Percentiles rank a stretch among this genome's conserved stretches.
phyloP scores from a whole-genome alignment of 2,113 vertebrate species.

The Tupaia tana region DNA sequence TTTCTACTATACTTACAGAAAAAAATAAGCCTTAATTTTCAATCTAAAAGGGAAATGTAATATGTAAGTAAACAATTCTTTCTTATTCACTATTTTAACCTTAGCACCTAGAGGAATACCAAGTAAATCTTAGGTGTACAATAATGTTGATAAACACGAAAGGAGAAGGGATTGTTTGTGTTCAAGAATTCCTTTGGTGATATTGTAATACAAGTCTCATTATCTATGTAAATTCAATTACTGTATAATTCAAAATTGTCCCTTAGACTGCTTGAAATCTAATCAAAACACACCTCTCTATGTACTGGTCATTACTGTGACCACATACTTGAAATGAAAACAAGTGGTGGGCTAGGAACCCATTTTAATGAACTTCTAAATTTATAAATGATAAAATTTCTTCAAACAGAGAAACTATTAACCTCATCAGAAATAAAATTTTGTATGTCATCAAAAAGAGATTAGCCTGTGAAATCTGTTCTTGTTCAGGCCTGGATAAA shows the following conservation, averaged over 20 bases:
- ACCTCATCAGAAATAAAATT: background rate
- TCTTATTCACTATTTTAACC: background rate
- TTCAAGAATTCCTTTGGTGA: background rate
- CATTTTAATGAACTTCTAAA: background rate
- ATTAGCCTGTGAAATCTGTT: background rate
- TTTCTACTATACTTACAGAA: background rate
- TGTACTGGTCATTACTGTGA: background rate
- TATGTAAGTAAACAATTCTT: background rate
- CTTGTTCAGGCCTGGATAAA: background rate
- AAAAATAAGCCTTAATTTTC: background rate
- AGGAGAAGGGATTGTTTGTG: background rate
- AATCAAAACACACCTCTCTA: background rate
- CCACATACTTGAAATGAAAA: background rate
- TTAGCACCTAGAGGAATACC: background rate
- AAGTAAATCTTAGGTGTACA: background rate
- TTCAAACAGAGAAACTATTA: background rate
- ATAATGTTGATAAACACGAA: background rate
- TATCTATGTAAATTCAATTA: background rate
- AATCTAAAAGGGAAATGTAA: background rate
- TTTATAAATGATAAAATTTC: background rate
- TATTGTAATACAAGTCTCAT: background rate
- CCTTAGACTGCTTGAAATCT: too few relatives aligned
- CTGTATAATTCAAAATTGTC: background rate
- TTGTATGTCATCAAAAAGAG: background rate
- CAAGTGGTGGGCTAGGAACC: background rate